Conservation (phyloP, 2,888 invertebrate genomes). For the Tholera decimalis region DNA sequence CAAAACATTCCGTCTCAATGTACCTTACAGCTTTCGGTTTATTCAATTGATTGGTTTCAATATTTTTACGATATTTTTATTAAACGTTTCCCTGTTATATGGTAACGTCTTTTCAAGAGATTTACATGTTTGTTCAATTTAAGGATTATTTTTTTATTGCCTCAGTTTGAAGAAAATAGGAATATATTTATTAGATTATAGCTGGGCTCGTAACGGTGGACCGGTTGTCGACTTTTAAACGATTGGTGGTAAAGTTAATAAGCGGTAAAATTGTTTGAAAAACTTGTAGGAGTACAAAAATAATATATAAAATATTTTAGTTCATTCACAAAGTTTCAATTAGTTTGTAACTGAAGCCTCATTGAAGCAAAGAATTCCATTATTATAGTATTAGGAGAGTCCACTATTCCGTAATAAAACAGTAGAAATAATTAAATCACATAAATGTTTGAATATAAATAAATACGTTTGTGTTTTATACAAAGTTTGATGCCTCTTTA, state of each 20-base stretch:
- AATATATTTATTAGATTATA: conserved; percentile 6
- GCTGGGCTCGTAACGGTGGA: conserved; percentile 9
- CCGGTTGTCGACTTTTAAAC: conserved; percentile 4
- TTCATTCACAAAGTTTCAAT: no score
- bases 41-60: conserved; percentile 48
- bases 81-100: conserved; percentile 16
- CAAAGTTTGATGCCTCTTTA: not conserved
- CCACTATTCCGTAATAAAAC: no score
- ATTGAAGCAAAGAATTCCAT: no score
- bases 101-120: not conserved
- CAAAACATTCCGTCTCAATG: conserved; percentile 38
- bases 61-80: conserved; percentile 25
- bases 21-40: conserved; percentile 35
- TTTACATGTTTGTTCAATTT: conserved; percentile 13
- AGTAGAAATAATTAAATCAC: no score
- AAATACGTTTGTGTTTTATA: not conserved
- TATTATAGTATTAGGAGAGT: no score
- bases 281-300: no score
- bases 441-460: no score
- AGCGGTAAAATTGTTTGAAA: not conserved
- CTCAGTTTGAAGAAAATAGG: conserved; percentile 3
- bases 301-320: no score
- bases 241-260: not conserved
- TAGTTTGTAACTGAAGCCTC: no score
- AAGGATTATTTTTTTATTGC: conserved; percentile 26